Evolutionary conservation across 2,113 vertebrate genomes (phyloP), one percentile per base, ranked within the genome.

Genomic region (Rhinolophus ferrumequinum): DNA sequence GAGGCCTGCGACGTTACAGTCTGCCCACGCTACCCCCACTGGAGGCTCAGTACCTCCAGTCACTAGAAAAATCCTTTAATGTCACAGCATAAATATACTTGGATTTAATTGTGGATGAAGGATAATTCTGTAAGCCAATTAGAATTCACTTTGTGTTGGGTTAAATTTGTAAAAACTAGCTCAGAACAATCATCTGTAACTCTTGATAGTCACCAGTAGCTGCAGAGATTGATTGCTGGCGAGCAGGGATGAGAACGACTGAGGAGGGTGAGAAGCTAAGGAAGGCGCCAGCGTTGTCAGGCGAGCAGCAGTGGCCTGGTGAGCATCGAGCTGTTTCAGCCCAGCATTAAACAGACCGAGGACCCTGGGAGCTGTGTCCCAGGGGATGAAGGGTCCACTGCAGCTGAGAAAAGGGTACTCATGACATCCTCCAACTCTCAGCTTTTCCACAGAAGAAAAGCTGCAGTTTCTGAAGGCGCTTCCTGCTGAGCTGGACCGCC

Each of bases 141-240:
- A 90, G 81, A 79, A 77, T 88, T 95, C 95, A 92, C 0, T 14
- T 56, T 62, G n/a, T 47, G 35, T 97, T 76, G 35, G 35, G 72
- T 75, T 88, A 86, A 96, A 97, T 26, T 15, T 47, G 70, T 94
- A 93, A 21, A 92, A 88, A 90, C 67, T 70, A 77, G 77, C 96
- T 96, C 93, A 97, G 96, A 94, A 95, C 77, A 38, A 56, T 93
- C 72, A 90, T 60, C 35, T 44, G 70, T 94, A 89, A 91, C 16
- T 50, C 58, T 87, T 30, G 30, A 54, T 33, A 33, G 67, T 64
- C 83, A 54, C 76, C 67, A 35, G 50, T 22, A 69, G 70, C 77
- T 93, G 62, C 60, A 41, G 73, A 70, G n/a, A 2, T 33, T 87
- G n/a, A 2, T 33, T 87, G 91, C 67, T 89, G 89, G 58, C n/a